A percentile compares a stretch with the other conserved stretches of the same genome.
Conservation (phyloP, 2,113 vertebrate species). For the Ameiurus melas region DNA sequence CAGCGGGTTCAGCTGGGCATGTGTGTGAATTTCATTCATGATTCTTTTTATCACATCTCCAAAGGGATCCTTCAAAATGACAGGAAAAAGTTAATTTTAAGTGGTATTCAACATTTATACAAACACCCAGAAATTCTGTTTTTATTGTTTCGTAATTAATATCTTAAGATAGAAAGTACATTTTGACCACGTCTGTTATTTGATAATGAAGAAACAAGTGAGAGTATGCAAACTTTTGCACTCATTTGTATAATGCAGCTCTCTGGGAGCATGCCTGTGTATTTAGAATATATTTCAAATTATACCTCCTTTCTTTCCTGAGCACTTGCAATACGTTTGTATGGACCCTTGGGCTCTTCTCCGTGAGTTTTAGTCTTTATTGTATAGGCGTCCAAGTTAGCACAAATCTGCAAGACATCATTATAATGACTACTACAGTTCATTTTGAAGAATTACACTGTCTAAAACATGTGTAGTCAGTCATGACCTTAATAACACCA, state of each 20-base stretch:
- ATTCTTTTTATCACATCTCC: conserved; percentile 84
- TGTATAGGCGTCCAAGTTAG: conserved; percentile 87
- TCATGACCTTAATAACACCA: background rate
- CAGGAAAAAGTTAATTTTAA: conserved; percentile 51
- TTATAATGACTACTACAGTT: conserved; percentile 26
- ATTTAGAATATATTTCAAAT: background rate
- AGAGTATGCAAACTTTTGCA: background rate
- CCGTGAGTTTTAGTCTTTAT: conserved; percentile 82
- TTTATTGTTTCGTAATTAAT: background rate
- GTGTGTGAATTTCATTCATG: conserved; percentile 84
- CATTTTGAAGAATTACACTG: conserved; percentile 10
- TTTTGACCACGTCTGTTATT: background rate
- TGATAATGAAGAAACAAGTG: background rate
- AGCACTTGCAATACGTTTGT: conserved; percentile 77
- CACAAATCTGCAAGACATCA: conserved; percentile 82
- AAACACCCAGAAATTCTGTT: background rate
- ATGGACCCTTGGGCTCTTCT: conserved; percentile 76
- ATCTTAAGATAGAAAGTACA: background rate
- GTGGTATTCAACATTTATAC: background rate
- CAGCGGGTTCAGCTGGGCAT: conserved; percentile 74
- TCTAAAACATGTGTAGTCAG: background rate
- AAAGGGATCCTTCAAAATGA: conserved; percentile 84
- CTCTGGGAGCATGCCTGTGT: background rate
- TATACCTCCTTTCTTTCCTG: conserved; percentile 80
- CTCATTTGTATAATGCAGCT: background rate